These are phyloP conservation scores for Perccottus glenii DNA, from an alignment of 2,113 vertebrate species.

Conservation along the genomic window DNA sequence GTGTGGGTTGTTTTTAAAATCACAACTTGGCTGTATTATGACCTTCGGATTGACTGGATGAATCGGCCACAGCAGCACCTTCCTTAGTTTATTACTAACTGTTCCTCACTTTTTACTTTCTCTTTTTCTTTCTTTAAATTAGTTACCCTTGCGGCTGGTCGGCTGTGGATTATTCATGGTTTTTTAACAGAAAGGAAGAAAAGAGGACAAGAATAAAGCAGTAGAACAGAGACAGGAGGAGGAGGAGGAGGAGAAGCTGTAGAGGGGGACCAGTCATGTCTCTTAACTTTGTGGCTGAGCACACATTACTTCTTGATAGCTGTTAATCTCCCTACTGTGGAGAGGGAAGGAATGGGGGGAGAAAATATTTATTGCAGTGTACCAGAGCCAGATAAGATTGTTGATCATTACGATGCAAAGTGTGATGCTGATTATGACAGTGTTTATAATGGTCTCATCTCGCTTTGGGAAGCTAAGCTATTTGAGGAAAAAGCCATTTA, in stretches of 20 bases:
- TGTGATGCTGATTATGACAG: constrained; percentile 60
- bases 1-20: too few species aligned
- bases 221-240: constrained; percentile 2
- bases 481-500: constrained; percentile 63
- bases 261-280: constrained; percentile 5
- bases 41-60: constrained; percentile 1
- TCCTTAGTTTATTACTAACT: constrained; percentile 18
- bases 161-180: constrained; percentile 46
- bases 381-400: constrained; percentile 50
- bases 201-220: constrained; percentile 13
- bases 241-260: constrained; percentile 4
- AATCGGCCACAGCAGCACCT: constrained; percentile 7
- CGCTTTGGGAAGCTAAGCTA: constrained; percentile 47
- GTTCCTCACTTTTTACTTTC: constrained; percentile 37
- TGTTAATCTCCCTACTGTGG: constrained; percentile 22
- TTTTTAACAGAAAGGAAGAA: constrained; percentile 32
- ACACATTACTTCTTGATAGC: constrained; percentile 2
- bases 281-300: constrained; percentile 14
- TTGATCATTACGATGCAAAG: constrained; percentile 58
- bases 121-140: constrained; percentile 30
- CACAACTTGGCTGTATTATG: not conserved
- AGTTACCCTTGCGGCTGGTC: constrained; percentile 38
- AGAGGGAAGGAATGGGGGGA: constrained; percentile 16
- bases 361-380: constrained; percentile 39
- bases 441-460: constrained; percentile 59